Base-by-base conservation (phyloP, 2,888 invertebrate species). In the Cheilosia variabilis region DNA sequence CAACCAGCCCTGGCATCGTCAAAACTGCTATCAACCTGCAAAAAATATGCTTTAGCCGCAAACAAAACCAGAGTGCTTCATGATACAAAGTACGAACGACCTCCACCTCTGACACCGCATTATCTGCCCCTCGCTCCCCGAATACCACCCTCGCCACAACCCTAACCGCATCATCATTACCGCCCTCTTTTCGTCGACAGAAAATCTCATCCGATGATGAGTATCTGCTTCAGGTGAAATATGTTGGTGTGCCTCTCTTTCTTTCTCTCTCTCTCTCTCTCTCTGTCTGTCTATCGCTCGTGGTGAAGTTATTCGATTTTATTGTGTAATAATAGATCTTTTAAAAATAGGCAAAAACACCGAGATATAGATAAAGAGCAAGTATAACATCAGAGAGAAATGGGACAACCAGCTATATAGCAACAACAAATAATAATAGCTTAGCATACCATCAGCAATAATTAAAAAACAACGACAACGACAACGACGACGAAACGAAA, bases 301-400 rank as follows among this genome's bases (percentile, higher is more conserved):
- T 37, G 37, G 45, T 31, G 57, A 60, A 75, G 65, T 79, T 79
- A 79, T 71, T 84, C 75, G 57, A 84, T 79, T 84, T 84, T 62
- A 71, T 80, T 80, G 75, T 84, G 80, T 80, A 84, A 84, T 80
- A 80, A 84, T 80, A 84, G 80, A 84, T 80, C 47, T 79, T 79
- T 58, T 77, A 69, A 78, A 78, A 78, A 78, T 78, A 78, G 63
- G 62, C 50, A 58, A 58, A 65, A 76, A 50, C 65, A 57, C 57
- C 58, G 57, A 22, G 34, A 15, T 43, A 62, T 63, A 47, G 43
- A 45, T 22, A 53, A 52, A 62, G 50, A 65, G 41, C 19, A 45
- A 17, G 31, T 13, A 45, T 45, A 73, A 63, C 19, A 31, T 15
- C 7, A 52, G 15, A 76, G 34, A 37, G 22, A 37, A 50, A 55